These are phyloP conservation scores for Acanthosepion pharaonis DNA, from an alignment of 2,888 invertebrate species.

Conservation along the genomic window DNA sequence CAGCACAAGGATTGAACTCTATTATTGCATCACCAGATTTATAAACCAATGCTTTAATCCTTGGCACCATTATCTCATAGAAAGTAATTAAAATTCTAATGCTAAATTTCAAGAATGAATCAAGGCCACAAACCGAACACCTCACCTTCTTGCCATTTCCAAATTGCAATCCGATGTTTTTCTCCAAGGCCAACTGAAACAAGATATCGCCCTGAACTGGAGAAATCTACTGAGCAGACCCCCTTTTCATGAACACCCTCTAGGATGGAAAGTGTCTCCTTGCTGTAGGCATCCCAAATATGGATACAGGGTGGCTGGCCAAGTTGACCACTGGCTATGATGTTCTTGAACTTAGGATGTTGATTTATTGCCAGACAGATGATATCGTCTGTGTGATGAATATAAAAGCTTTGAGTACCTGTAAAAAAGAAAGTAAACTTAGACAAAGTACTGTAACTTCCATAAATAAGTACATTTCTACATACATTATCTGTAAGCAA, in stretches of 20 bases:
- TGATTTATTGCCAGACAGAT: conserved; percentile 73
- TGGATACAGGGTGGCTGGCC: conserved; percentile 72
- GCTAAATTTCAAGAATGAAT: background rate
- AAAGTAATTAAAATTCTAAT: too few species aligned
- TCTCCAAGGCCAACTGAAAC: conserved; percentile 72
- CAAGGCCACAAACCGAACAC: too few species aligned
- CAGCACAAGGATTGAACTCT: too few species aligned
- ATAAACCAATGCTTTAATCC: too few species aligned
- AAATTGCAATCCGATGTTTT: conserved; percentile 71
- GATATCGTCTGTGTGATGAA: conserved; percentile 75
- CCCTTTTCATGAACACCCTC: conserved; percentile 70
- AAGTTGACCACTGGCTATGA: conserved; percentile 74
- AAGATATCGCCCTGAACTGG: conserved; percentile 73
- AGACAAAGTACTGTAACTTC: background rate
- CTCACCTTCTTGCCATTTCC: conserved; percentile 75
- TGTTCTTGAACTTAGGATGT: conserved; percentile 72
- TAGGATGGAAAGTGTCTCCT: conserved; percentile 71
- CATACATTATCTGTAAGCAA: background rate
- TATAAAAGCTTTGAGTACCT: conserved; percentile 74
- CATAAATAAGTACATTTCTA: background rate
- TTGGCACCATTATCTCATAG: too few species aligned
- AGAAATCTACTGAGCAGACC: conserved; percentile 74
- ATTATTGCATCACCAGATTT: too few species aligned
- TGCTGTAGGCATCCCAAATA: conserved; percentile 72
- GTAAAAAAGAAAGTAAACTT: conserved; percentile 50